Conservation (phyloP, 2,797 vertebrate species). For the Paguma larvata region DNA sequence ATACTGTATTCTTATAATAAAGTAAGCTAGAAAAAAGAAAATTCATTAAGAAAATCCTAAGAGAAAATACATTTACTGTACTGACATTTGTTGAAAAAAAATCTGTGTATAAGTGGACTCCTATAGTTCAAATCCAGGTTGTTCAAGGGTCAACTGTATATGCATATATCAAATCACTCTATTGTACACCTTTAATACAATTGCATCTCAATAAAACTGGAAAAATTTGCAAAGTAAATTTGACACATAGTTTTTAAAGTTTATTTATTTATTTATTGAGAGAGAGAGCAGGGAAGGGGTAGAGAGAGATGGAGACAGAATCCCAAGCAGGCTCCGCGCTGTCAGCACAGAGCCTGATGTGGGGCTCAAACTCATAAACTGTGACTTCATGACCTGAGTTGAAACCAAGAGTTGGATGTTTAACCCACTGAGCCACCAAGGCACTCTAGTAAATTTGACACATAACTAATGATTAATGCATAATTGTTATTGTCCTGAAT, state of each 20-base stretch:
- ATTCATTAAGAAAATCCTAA: neutral
- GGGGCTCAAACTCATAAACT: too few relatives aligned
- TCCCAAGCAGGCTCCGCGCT: too few relatives aligned
- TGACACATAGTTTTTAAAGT: neutral
- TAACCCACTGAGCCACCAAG: too few relatives aligned
- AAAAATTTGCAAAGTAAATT: slow-evolving; percentile 16
- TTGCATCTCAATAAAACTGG: neutral
- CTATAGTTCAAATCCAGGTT: neutral
- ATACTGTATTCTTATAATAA: neutral
- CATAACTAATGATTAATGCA: neutral
- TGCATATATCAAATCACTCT: neutral
- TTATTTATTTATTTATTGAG: too few relatives aligned
- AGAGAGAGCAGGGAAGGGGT: too few relatives aligned
- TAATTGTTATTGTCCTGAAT: slow-evolving; percentile 37
- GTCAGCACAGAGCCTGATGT: too few relatives aligned
- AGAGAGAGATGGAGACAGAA: too few relatives aligned
- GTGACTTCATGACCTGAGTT: too few relatives aligned
- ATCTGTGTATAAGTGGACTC: neutral
- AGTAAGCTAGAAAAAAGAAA: neutral
- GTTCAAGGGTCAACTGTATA: neutral
- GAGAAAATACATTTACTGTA: neutral
- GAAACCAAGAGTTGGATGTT: too few relatives aligned
- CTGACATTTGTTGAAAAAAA: neutral
- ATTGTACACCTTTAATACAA: neutral
- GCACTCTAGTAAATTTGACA: slow-evolving; percentile 7